Base-by-base conservation (phyloP, 2,888 invertebrate genomes). In the Cordilura impudica region DNA sequence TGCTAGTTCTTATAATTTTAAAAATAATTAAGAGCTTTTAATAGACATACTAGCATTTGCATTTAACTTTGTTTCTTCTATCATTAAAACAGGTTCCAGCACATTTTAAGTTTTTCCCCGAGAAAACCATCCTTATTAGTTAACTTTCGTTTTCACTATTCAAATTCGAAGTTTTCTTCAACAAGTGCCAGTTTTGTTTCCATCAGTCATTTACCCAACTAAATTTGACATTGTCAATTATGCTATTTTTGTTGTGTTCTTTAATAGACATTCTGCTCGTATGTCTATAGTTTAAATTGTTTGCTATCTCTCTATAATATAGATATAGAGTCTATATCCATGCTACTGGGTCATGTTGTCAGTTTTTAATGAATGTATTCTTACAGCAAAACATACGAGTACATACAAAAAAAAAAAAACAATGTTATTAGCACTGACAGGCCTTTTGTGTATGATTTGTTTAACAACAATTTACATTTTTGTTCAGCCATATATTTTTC, bases 161-260 rank as follows among this genome's bases (percentile, higher is more conserved):
- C 3, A n/a, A 56, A 19, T 5, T 35, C 7, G 35, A 29, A n/a
- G n/a, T n/a, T n/a, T n/a, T n/a, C n/a, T 19, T 47, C 61, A 47
- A 61, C 61, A 61, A 61, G 61, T 47, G 47, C n/a, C 61, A 10
- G 18, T 29, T 47, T 49, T 63, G 8, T 19, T 61, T 61, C 12
- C 5, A 7, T 45, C 43, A 60, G 26, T 61, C 19, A 47, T 4
- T 39, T 45, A 61, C 47, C 31, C 19, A 47, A 49, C 29, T 12
- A 23, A 43, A 31, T 47, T 63, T 63, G 63, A 63, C 63, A 63
- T 63, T 63, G 63, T 61, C 47, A 61, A 61, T 63, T 45, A 3
- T 39, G n/a, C 7, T 35, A 23, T 43, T 39, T 14, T 21, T 21
- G 39, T 35, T 39, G 35, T n/a, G 4, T n/a, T 39, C 35, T 39